Conservation (phyloP, 2,797 vertebrate species). For the Lagorchestes hirsutus region DNA sequence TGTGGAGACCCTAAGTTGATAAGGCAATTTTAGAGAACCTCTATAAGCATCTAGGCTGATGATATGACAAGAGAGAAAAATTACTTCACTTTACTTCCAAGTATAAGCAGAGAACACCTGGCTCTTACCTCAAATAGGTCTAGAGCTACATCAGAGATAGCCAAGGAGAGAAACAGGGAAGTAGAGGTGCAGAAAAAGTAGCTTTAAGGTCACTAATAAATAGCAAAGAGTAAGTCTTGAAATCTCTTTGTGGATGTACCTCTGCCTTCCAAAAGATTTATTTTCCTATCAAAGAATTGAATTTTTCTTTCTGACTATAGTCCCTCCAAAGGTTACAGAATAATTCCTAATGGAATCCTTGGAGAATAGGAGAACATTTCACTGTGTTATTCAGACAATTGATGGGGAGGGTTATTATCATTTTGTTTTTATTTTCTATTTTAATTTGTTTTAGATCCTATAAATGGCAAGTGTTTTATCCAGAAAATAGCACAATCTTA, state of each 20-base stretch:
- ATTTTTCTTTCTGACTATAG: not conserved
- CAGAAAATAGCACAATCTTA: not conserved
- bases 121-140: not conserved
- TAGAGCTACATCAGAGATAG: not conserved
- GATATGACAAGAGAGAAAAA: not conserved
- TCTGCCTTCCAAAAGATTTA: not conserved
- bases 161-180: not conserved
- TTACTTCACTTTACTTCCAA: not conserved
- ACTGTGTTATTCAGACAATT: not conserved
- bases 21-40: not conserved
- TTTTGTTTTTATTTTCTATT: not conserved
- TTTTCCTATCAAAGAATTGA: not conserved
- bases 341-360: not conserved
- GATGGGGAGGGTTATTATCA: not conserved
- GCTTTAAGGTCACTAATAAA: not conserved
- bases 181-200: not conserved
- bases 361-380: not conserved
- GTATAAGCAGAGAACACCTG: not conserved
- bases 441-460: not conserved
- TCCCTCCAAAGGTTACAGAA: not conserved
- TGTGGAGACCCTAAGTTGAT: not conserved
- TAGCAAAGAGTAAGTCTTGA: not conserved
- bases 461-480: constrained; percentile 29
- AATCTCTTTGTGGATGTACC: not conserved
- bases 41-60: not conserved